Conservation (phyloP, 2,888 invertebrate genomes). For the Leptodirus hochenwartii region DNA sequence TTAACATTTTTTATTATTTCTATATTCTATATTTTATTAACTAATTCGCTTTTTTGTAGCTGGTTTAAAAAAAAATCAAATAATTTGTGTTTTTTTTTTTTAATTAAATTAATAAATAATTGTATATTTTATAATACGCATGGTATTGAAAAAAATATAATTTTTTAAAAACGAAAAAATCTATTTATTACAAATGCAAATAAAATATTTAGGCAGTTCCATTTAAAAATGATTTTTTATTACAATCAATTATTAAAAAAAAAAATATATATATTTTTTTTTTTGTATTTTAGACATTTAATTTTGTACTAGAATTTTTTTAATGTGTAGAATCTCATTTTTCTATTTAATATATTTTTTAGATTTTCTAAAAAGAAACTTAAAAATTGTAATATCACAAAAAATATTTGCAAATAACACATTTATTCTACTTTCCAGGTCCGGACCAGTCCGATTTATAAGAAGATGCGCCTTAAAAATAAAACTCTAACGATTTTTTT, state of each 20-base stretch:
- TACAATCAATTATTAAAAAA: too few species aligned
- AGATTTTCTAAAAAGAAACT: conserved; percentile 2
- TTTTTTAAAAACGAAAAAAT: background rate
- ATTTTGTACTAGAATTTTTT: conserved; percentile 4
- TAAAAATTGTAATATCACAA: conserved; percentile 3
- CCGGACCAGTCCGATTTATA: conserved; percentile 43
- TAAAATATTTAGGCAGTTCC: too few species aligned
- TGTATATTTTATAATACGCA: background rate
- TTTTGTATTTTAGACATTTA: too few species aligned
- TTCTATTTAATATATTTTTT: background rate
- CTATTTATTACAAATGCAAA: too few species aligned
- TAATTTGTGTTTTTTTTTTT: too few species aligned
- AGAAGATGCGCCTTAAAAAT: conserved; percentile 15
- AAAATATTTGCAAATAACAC: background rate
- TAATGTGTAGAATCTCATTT: background rate
- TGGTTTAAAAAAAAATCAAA: too few species aligned
- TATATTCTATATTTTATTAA: too few species aligned
- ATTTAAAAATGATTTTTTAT: too few species aligned
- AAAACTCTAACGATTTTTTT: background rate
- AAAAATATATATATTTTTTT: too few species aligned
- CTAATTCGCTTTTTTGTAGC: too few species aligned
- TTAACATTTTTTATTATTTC: too few species aligned
- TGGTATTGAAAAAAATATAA: background rate
- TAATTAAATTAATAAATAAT: background rate
- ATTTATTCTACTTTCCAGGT: conserved; percentile 28